phyloP scores from a whole-genome alignment of 2,113 vertebrate species.

The Serinus canaria region DNA sequence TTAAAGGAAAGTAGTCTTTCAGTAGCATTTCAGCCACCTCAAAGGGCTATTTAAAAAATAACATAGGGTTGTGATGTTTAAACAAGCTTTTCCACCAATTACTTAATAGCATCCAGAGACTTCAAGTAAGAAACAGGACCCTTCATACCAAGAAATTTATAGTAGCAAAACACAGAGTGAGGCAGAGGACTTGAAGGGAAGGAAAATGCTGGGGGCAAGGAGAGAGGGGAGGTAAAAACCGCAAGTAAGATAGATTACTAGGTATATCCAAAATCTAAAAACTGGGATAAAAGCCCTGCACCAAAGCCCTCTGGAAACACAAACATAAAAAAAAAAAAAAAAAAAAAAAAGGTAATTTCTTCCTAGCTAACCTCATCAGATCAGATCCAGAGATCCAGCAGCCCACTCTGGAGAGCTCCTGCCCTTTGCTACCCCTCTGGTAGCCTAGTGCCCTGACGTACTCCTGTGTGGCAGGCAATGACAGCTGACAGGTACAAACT shows the following conservation, averaged over 20 bases:
- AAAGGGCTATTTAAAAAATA: conserved; percentile 15
- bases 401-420: background rate
- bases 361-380: background rate
- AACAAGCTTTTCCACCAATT: conserved; percentile 36
- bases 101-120: conserved; percentile 29
- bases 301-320: background rate
- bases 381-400: background rate
- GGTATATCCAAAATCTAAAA: background rate
- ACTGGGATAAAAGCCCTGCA: background rate
- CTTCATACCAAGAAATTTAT: conserved; percentile 9
- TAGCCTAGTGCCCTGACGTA: background rate
- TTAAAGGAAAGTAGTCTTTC: background rate
- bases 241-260: background rate
- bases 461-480: background rate
- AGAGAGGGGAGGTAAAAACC: background rate
- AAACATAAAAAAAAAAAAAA: background rate
- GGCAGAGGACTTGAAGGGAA: background rate
- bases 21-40: conserved; percentile 13
- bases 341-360: background rate
- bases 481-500: background rate
- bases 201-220: background rate
- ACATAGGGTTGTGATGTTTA: background rate
- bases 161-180: background rate
- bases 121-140: background rate
- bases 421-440: background rate